Evolutionary conservation across 1,140 invertebrate genomes (phyloP).

Genomic region (Bombus fervidus): DNA sequence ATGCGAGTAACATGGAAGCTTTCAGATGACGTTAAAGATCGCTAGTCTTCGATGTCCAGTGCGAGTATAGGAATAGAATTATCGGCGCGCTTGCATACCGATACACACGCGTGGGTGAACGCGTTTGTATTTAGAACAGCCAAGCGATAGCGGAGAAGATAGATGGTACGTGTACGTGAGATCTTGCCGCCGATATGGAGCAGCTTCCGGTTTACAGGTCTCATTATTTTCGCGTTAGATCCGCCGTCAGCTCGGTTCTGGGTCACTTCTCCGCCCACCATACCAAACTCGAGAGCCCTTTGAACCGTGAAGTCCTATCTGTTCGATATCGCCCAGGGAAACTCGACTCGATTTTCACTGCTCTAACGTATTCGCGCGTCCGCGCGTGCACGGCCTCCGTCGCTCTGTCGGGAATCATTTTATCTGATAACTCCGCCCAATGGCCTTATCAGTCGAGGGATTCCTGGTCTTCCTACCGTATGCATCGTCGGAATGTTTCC

Average conservation of each 20-base stretch:
- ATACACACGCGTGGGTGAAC: neutral
- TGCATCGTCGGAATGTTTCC: conserved; percentile 26
- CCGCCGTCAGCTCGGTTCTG: conserved; percentile 37
- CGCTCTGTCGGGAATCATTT: conserved; percentile 29
- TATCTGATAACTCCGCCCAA: conserved; percentile 24
- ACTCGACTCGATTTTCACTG: conserved; percentile 29
- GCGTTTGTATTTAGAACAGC: conserved; percentile 37
- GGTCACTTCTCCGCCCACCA: conserved; percentile 36
- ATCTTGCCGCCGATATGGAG: conserved; percentile 55
- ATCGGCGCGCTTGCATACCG: neutral
- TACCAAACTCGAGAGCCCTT: conserved; percentile 40
- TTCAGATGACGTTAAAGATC: neutral
- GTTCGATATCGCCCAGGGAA: conserved; percentile 27
- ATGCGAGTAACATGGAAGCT: no score
- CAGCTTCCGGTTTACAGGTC: conserved; percentile 60
- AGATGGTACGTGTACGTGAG: conserved; percentile 53
- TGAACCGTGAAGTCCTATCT: conserved; percentile 43
- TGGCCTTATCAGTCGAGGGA: conserved; percentile 16
- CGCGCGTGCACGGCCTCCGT: conserved; percentile 8
- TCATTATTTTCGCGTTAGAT: conserved; percentile 71
- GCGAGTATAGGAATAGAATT: neutral
- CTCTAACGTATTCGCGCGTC: conserved; percentile 7
- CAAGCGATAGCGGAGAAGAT: conserved; percentile 37
- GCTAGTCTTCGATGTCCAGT: neutral
- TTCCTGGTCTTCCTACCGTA: conserved; percentile 1